phyloP scores from a whole-genome alignment of 92 coral and sea anemone species.

The Siderastrea radians region DNA sequence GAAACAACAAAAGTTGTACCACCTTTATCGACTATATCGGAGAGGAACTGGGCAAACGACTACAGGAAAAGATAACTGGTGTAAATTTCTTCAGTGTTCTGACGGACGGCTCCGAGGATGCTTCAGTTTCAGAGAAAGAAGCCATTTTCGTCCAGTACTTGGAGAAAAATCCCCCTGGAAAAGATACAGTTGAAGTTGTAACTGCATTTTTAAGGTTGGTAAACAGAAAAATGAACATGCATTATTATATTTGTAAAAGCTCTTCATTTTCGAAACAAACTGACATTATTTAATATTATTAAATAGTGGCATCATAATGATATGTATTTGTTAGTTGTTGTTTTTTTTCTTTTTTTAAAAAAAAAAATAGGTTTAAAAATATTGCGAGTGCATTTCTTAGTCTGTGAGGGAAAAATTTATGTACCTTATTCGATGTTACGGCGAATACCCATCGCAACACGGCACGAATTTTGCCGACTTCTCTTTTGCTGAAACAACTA shows the following conservation, averaged over 20 bases:
- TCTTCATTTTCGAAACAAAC: background rate
- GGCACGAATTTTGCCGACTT: too few relatives aligned
- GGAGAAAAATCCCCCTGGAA: conserved; percentile 68
- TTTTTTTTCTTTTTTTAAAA: too few relatives aligned
- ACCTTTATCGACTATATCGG: conserved; percentile 45
- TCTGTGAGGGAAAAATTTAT: too few relatives aligned
- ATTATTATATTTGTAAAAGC: background rate
- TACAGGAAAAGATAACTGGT: conserved; percentile 48
- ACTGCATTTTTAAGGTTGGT: conserved; percentile 52
- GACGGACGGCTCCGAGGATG: conserved; percentile 64
- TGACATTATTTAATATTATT: background rate
- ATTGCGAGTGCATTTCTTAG: too few relatives aligned
- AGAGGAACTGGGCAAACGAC: conserved; percentile 49
- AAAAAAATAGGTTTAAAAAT: too few relatives aligned
- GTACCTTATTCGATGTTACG: too few relatives aligned
- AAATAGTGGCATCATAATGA: too few relatives aligned
- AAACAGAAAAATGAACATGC: background rate
- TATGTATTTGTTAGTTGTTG: background rate
- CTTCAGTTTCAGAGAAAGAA: conserved; percentile 61
- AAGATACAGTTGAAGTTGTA: conserved; percentile 56
- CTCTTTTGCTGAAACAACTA: too few relatives aligned
- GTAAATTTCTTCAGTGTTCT: conserved; percentile 65
- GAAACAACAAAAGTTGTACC: conserved; percentile 65
- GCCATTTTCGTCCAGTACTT: conserved; percentile 71
- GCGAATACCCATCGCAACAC: too few relatives aligned